Base-by-base conservation (phyloP, 2,113 vertebrate genomes). In the Psammodynastes pulverulentus region DNA sequence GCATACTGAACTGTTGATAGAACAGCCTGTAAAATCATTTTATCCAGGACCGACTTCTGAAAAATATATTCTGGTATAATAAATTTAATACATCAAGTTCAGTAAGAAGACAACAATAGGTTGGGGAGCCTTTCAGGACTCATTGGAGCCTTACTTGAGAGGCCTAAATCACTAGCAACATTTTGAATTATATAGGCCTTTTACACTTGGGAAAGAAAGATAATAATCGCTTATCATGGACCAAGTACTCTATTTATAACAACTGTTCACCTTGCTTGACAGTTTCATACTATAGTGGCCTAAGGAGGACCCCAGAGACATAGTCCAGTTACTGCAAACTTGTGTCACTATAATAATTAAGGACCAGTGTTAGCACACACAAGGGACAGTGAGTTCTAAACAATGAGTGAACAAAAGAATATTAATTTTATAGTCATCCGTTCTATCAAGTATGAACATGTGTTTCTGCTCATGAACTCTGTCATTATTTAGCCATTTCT, bases 191-290 rank as follows among this genome's bases (percentile, higher is more conserved):
- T 94, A 97, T 90, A 95, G 95, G 94, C 46, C 94, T 97, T 96
- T 97, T 95, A 93, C 97, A 97, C 97, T 94, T 96, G 97, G 97
- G 97, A 97, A 97, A 97, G 97, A 97, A 97, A 97, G 97, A 97
- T 97, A 97, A 97, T 97, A 96, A 97, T 97, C 84, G 21, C 96
- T 97, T 98, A 94, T 97, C 97, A 97, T 94, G 97, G 97, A 97
- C 97, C 96, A 97, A 98, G 97, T 97, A 95, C 95, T 95, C 97
- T 97, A 97, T 98, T 97, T 97, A 94, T 97, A 98, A 97, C 95
- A 97, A 96, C 96, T 95, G 95, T 17, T 96, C 2, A 94, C 96
- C 95, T 92, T 96, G 96, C 93, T 96, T 98, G 98, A 97, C 97
- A 97, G 96, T 97, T 98, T 96, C 96, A 95, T 97, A 97, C 97